A percentile compares a stretch with the other conserved stretches of the same genome.
These are phyloP conservation scores for Philaenus spumarius DNA, from an alignment of 1,140 invertebrate genomes.

Conservation along the genomic window DNA sequence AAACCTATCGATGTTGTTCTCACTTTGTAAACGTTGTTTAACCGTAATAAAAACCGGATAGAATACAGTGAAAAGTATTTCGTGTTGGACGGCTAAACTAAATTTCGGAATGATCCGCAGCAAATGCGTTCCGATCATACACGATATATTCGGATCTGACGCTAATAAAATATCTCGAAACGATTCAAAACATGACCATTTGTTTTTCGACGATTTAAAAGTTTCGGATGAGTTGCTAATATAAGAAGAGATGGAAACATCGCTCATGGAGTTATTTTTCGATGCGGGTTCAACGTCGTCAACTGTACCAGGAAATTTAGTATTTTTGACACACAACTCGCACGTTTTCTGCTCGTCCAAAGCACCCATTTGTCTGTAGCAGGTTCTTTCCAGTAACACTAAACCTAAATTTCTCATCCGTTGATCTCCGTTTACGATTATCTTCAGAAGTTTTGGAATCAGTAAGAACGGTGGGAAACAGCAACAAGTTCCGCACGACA, in stretches of 20 bases:
- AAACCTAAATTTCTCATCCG: slow-evolving; percentile 36
- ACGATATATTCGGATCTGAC: slow-evolving; percentile 48
- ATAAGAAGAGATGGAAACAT: slow-evolving; percentile 1
- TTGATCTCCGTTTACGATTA: slow-evolving; percentile 36
- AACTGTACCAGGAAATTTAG: background rate
- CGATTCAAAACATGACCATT: slow-evolving; percentile 39
- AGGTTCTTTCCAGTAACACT: slow-evolving; percentile 47
- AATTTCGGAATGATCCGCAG: slow-evolving; percentile 49
- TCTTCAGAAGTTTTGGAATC: slow-evolving; percentile 36
- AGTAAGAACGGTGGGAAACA: slow-evolving; percentile 49
- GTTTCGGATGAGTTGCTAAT: slow-evolving; percentile 11
- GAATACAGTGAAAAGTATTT: slow-evolving; percentile 51
- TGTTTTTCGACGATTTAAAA: slow-evolving; percentile 18
- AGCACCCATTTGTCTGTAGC: slow-evolving; percentile 53
- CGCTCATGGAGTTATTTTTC: slow-evolving; percentile 14
- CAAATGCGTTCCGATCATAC: slow-evolving; percentile 50
- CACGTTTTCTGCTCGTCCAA: slow-evolving; percentile 28
- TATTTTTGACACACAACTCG: slow-evolving; percentile 1
- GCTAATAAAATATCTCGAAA: slow-evolving; percentile 49
- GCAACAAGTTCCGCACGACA: slow-evolving; percentile 53
- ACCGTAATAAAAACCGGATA: slow-evolving; percentile 52
- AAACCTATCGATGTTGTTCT: slow-evolving; percentile 46
- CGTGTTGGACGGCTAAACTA: slow-evolving; percentile 45
- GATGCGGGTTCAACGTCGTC: slow-evolving; percentile 5
- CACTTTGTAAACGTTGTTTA: slow-evolving; percentile 43